A percentile compares a stretch with the other conserved stretches of the same genome.
phyloP scores from a whole-genome alignment of 2,797 vertebrate species.

The Crypturellus tataupa region DNA sequence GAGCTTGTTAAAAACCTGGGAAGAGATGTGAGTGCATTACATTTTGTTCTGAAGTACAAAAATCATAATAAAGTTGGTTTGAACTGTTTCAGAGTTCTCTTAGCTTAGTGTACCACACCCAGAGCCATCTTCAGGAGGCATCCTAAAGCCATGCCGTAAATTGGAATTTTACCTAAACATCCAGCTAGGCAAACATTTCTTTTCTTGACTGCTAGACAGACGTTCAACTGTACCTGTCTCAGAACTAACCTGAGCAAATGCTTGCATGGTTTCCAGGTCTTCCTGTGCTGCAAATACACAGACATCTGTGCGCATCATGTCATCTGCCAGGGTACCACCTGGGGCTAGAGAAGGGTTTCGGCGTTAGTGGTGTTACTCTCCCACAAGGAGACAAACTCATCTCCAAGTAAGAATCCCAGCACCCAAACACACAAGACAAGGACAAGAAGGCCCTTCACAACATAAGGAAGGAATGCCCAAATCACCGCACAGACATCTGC shows the following conservation, averaged over 20 bases:
- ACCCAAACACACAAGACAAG: accelerated
- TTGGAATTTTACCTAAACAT: background rate
- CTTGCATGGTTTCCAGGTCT: constrained; percentile 98
- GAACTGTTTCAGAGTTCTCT: background rate
- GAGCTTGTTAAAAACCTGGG: constrained; percentile 97
- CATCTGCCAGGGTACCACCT: constrained; percentile 94
- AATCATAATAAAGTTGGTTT: background rate
- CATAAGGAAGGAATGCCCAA: background rate
- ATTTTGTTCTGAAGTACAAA: background rate
- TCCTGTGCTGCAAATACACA: constrained; percentile 98
- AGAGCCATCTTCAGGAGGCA: background rate
- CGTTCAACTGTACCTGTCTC: background rate
- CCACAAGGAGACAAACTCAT: background rate
- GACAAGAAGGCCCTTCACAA: accelerated
- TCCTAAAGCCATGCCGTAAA: background rate
- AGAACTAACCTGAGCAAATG: constrained; percentile 92
- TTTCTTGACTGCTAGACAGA: background rate
- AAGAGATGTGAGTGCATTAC: background rate
- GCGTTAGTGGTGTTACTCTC: background rate
- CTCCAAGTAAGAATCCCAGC: background rate
- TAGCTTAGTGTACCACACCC: background rate
- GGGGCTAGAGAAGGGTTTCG: constrained; percentile 84
- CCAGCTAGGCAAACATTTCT: background rate
- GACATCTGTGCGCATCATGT: constrained; percentile 94
- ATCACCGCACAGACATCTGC: background rate